Percentiles rank a stretch among this genome's conserved stretches.
Evolutionary conservation across 2,113 vertebrate genomes (phyloP).

Genomic region (Amazona vittata): DNA sequence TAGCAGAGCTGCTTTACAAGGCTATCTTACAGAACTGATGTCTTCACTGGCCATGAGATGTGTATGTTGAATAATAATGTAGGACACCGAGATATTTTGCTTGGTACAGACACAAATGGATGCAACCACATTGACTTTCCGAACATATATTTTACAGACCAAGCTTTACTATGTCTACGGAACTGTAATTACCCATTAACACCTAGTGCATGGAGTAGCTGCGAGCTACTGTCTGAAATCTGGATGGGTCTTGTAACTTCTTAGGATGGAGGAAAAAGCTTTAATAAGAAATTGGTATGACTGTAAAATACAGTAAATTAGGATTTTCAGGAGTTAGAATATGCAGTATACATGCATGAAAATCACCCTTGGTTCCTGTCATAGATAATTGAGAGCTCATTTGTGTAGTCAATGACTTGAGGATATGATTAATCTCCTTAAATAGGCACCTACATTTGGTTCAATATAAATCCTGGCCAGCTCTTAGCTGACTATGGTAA

Average conservation of each 20-base stretch:
- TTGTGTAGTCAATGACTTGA: not conserved
- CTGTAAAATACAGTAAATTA: not conserved
- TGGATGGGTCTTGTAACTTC: not conserved
- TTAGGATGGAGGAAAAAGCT: not conserved
- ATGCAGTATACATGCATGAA: not conserved
- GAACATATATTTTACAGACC: not conserved
- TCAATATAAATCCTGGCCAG: constrained; percentile 7
- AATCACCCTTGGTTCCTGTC: not conserved
- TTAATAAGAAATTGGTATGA: constrained; percentile 5
- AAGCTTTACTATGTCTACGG: not conserved
- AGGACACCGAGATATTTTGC: not conserved
- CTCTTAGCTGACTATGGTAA: not conserved
- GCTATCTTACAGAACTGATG: not conserved
- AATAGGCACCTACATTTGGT: not conserved
- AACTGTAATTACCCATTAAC: not conserved
- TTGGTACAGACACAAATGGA: not conserved
- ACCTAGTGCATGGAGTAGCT: not conserved
- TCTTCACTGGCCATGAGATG: not conserved
- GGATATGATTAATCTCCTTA: constrained; percentile 8
- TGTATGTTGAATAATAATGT: not conserved
- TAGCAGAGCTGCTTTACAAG: not conserved
- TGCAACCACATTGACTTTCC: not conserved
- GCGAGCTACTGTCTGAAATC: not conserved
- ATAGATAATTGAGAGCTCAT: not conserved
- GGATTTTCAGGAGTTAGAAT: not conserved